phyloP scores from a whole-genome alignment of 2,113 vertebrate species.

The Sylvilagus bachmani region DNA sequence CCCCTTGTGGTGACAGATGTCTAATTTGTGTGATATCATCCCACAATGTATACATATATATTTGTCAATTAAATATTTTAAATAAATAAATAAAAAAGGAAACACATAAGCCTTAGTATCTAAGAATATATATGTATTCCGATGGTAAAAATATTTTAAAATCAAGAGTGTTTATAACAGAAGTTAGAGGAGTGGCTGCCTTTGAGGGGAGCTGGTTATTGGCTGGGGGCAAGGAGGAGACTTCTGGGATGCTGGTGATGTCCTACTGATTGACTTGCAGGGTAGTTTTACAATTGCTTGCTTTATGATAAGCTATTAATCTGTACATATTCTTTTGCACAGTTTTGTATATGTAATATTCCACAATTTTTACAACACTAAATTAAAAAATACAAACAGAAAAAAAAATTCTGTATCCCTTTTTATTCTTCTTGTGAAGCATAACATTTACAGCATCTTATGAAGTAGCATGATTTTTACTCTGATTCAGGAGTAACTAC shows the following conservation, averaged over 20 bases:
- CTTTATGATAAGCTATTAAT: slow-evolving; percentile 17
- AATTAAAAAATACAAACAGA: neutral
- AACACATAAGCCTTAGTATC: neutral
- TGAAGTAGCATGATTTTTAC: slow-evolving; percentile 11
- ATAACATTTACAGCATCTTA: neutral
- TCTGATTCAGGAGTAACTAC: slow-evolving; percentile 17
- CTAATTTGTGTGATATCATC: neutral
- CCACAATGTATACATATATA: neutral
- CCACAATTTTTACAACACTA: neutral
- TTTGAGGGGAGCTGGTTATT: neutral
- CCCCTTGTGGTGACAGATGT: neutral
- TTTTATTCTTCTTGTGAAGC: neutral
- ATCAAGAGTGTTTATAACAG: neutral
- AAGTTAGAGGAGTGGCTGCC: neutral
- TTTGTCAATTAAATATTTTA: neutral
- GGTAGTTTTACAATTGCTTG: neutral
- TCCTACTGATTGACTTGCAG: neutral
- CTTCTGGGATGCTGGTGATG: neutral
- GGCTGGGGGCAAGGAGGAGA: neutral
- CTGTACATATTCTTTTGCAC: neutral
- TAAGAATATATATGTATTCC: neutral
- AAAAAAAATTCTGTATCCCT: too few relatives aligned
- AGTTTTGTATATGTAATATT: neutral
- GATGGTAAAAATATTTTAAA: neutral
- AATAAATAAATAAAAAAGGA: neutral